Evolutionary conservation across 1,140 invertebrate species (phyloP).

Genomic region (Aradophagus sp.): DNA sequence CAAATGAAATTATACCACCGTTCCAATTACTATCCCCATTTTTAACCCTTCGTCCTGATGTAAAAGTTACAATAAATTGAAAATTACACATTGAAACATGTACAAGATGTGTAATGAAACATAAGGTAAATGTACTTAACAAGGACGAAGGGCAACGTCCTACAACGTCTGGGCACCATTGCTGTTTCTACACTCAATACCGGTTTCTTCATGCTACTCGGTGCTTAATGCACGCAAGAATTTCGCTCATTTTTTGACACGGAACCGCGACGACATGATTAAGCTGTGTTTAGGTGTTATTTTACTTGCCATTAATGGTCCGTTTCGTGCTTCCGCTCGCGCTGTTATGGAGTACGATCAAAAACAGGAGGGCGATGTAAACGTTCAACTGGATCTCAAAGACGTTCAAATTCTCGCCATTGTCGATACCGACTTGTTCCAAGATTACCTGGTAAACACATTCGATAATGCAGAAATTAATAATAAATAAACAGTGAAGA

Average conservation of each 20-base stretch:
- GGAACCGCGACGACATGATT: constrained; percentile 33
- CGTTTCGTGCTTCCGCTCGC: constrained; percentile 10
- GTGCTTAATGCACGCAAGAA: constrained; percentile 10
- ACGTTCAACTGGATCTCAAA: constrained; percentile 85
- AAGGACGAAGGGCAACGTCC: constrained; percentile 60
- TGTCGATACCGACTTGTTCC: constrained; percentile 74
- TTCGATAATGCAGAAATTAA: no score
- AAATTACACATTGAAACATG: background rate
- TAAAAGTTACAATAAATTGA: no score
- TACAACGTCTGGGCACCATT: constrained; percentile 40
- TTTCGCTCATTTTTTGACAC: constrained; percentile 31
- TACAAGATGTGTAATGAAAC: constrained; percentile 1
- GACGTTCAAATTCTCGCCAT: constrained; percentile 84
- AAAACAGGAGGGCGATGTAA: constrained; percentile 83
- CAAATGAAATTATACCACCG: no score
- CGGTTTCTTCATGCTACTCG: constrained; percentile 41
- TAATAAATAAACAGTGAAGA: no score
- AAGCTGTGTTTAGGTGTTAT: constrained; percentile 26
- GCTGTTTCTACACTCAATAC: constrained; percentile 37
- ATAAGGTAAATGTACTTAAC: constrained; percentile 34
- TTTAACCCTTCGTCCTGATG: no score
- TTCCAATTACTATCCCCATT: no score
- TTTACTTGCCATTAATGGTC: constrained; percentile 18
- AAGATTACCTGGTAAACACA: constrained; percentile 75
- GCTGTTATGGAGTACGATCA: constrained; percentile 78